Base-by-base conservation (phyloP, 2,888 invertebrate species). In the Xanthia icteritia region DNA sequence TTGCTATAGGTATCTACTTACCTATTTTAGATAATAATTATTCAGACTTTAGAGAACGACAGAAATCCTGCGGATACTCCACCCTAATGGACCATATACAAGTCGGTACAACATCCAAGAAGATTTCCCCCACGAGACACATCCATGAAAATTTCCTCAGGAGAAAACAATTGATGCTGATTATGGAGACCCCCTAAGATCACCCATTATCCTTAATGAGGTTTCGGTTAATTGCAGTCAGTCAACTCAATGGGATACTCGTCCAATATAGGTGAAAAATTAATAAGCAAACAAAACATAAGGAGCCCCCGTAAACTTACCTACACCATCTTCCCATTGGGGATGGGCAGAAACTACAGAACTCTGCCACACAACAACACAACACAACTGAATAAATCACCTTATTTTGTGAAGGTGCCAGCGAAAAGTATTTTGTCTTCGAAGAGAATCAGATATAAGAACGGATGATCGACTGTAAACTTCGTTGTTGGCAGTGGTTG, bases 381-480 rank as follows among this genome's bases (percentile, higher is more conserved):
- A 42, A 45, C 27, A 66, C 66, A 31, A 68, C 17, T 27, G 42
- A 36, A 68, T 27, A 68, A 36, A 45, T 83, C 69, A 70, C 81
- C 67, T 88, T 83, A 91, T 69, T 86, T 82, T 6, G 89, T 79
- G 80, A 91, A 91, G 61, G 91, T 90, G 13, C 93, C 93, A 45
- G 88, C 84, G 51, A 92, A 93, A 8, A 93, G 80, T 5, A 89
- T 68, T 79, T 90, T 90, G 65, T 93, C 91, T 77, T 91, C 86
- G 23, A 90, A 82, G 31, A 93, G 67, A 39, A 93, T 91, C 17
- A 83, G 73, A 79, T 87, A 93, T n/a, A 92, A 67, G 87, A 92
- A 93, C 23, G 92, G 92, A 27, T 81, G 91, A 79, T 92, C 92
- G 42, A 91, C 91, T 63, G 87, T 90, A 79, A 92, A 90, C 56